phyloP scores from a whole-genome alignment of 2,888 invertebrate species.

The Matsumyia berberina region DNA sequence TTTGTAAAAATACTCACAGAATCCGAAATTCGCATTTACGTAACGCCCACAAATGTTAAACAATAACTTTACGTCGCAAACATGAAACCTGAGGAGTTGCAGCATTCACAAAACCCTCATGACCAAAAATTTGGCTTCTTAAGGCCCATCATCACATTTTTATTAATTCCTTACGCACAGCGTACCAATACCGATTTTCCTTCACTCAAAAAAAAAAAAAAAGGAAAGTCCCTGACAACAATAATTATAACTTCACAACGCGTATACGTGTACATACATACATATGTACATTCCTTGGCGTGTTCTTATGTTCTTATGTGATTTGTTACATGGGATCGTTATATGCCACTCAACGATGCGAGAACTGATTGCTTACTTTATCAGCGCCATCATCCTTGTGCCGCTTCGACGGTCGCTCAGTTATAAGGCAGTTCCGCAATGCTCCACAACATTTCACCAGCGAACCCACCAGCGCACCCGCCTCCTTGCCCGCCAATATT shows the following conservation, averaged over 20 bases:
- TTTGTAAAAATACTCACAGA: too few relatives aligned
- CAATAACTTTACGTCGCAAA: too few relatives aligned
- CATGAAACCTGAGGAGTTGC: not conserved
- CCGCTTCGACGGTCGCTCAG: conserved; percentile 1
- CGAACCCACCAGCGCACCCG: not conserved
- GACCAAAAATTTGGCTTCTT: not conserved
- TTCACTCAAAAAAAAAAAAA: conserved; percentile 1
- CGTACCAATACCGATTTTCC: conserved; percentile 32
- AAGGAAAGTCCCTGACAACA: conserved; percentile 10
- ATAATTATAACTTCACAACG: conserved; percentile 30
- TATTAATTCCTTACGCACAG: conserved; percentile 20
- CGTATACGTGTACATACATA: conserved; percentile 2
- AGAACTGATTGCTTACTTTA: conserved; percentile 48
- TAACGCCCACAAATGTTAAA: too few relatives aligned
- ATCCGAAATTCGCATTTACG: too few relatives aligned
- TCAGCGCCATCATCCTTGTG: conserved; percentile 43
- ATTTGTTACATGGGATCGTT: conserved; percentile 16
- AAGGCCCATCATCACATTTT: not conserved
- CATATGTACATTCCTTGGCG: conserved; percentile 10
- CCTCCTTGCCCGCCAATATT: conserved; percentile 27
- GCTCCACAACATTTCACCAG: not conserved
- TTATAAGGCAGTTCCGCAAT: conserved; percentile 23
- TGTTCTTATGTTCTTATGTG: conserved; percentile 20
- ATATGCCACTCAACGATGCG: conserved; percentile 39
- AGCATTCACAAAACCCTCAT: not conserved